phyloP scores from a whole-genome alignment of 2,113 vertebrate species.

The Toxostoma redivivum region DNA sequence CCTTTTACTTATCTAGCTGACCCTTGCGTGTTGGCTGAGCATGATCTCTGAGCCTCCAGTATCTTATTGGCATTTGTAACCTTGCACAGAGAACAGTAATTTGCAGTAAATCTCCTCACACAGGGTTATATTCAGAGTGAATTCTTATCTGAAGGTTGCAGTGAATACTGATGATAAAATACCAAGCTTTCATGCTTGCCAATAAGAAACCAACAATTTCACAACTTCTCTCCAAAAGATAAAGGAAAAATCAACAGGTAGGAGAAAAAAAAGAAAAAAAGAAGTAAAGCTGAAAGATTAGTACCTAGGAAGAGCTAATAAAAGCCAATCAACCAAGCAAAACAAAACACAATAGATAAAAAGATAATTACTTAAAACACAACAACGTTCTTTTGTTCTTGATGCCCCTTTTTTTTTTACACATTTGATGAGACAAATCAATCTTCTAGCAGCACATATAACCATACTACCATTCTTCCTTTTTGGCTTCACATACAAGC shows the following conservation, averaged over 20 bases:
- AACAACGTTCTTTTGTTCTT: background rate
- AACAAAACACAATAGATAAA: background rate
- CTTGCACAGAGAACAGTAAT: slow-evolving; percentile 10
- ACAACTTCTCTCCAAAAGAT: background rate
- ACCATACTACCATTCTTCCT: background rate
- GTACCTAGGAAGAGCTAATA: background rate
- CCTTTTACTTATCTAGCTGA: slow-evolving; percentile 5
- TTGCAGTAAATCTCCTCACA: slow-evolving; percentile 46
- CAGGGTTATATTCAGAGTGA: background rate
- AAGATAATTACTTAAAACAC: background rate
- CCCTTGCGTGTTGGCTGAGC: background rate
- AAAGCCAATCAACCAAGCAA: background rate
- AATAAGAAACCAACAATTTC: background rate
- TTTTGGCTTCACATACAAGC: background rate
- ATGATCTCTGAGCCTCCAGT: background rate
- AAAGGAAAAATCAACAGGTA: background rate
- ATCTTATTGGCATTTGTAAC: slow-evolving; percentile 28
- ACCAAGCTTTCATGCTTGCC: background rate
- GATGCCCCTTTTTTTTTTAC: background rate
- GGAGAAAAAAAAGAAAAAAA: background rate
- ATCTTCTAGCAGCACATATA: background rate
- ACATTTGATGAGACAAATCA: background rate
- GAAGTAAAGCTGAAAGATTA: background rate
- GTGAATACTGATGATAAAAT: slow-evolving; percentile 25
- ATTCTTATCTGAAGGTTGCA: background rate